Evolutionary conservation across 2,113 vertebrate species (phyloP), one percentile per base, ranked within the genome.

Genomic region (Podarcis cretensis): DNA sequence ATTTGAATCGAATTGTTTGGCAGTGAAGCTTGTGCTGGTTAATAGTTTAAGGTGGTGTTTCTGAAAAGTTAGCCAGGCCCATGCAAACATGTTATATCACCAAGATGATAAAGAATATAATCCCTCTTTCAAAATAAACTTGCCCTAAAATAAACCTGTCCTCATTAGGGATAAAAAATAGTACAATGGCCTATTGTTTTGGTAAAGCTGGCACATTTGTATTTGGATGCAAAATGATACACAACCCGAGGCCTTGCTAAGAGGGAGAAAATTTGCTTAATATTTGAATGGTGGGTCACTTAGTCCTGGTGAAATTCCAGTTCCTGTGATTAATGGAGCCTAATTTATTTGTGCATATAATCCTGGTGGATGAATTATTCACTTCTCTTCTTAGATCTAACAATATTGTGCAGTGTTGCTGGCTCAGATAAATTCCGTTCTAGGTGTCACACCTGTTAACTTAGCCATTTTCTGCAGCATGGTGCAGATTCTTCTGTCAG

Each of bases 211-310:
- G 69, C 16, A 20, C 87, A 65, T 7, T 32, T 68, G 30, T 75
- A 43, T 76, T 83, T 88, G 71, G 20, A 83, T 83, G 21, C 59
- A 88, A 83, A 83, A 48, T 82, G 76, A 66, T 83, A 23, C 57
- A 23, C 66, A 83, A 8, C 20, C 27, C 43, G 27, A 73, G 48
- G 69, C 68, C 23, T 82, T 48, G 18, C 35, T 88, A 35, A 8
- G 71, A 32, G 16, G 21, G 76, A 65, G 35, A 35, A 54, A 37
- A 75, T 87, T 57, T 75, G 35, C 59, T 83, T 75, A 76, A 76
- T 76, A 76, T 83, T 48, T 76, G 80, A 83, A 65, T 74, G 78
- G 81, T 54, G 10, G 63, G 20, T 74, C 69, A 85, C 21, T 85
- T n/a, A 76, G 71, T 77, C 14, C 74, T 86, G 57, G 57, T 35